Conservation (phyloP, 2,797 vertebrate species). For the Kryptolebias ocellatus region DNA sequence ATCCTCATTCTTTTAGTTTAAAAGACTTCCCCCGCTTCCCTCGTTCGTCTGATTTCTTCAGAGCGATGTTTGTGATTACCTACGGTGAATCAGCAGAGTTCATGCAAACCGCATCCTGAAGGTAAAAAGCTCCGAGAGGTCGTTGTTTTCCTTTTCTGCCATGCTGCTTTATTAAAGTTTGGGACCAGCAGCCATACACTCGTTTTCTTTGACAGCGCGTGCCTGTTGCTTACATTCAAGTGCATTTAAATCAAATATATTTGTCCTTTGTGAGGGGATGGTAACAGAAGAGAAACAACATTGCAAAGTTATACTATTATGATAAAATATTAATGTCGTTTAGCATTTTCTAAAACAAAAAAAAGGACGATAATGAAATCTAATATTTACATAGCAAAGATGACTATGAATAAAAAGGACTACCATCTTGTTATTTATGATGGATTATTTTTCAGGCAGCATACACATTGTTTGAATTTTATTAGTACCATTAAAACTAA, state of each 20-base stretch:
- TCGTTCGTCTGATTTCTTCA: slow-evolving; percentile 64
- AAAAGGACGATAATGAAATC: too few relatives aligned
- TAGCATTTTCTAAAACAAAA: too few relatives aligned
- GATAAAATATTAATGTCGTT: too few relatives aligned
- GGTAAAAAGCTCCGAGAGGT: slow-evolving; percentile 34
- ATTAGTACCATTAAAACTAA: background rate
- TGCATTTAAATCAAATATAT: slow-evolving; percentile 2
- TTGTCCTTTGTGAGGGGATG: background rate
- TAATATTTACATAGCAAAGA: too few relatives aligned
- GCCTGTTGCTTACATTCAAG: slow-evolving; percentile 3
- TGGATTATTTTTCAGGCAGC: background rate
- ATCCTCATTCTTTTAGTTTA: slow-evolving; percentile 79
- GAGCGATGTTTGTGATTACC: slow-evolving; percentile 69
- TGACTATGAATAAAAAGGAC: too few relatives aligned
- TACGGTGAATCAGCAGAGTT: slow-evolving; percentile 61
- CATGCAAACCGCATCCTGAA: slow-evolving; percentile 45
- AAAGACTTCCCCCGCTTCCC: slow-evolving; percentile 54
- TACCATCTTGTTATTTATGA: too few relatives aligned
- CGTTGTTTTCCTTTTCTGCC: slow-evolving; percentile 31
- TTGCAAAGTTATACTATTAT: too few relatives aligned
- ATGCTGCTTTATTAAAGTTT: slow-evolving; percentile 15
- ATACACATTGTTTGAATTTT: background rate
- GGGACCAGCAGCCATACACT: slow-evolving; percentile 12
- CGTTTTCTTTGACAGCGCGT: slow-evolving; percentile 7
- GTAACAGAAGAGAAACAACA: too few relatives aligned